Base-by-base conservation (phyloP, 2,113 vertebrate genomes). In the Apodemus speciosus region DNA sequence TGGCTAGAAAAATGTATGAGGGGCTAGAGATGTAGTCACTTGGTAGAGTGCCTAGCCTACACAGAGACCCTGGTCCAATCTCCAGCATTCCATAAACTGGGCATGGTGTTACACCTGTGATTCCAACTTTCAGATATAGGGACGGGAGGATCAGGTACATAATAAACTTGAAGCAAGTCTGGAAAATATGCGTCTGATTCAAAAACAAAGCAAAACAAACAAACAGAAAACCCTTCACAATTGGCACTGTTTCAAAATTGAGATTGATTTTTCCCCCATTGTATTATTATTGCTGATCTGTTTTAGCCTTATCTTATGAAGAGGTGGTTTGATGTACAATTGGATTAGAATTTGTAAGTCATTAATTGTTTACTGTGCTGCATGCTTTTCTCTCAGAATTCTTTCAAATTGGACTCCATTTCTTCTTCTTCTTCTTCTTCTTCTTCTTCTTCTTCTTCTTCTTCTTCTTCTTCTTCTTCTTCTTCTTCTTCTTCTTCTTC, bases 321-420 rank as follows among this genome's bases (percentile, higher is more conserved):
- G 38, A 92, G 58, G 56, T n/a, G 69, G 43, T 90, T 94, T 85
- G 56, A 16, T 89, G 2, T 79, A 81, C 64, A 89, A 56, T 84
- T 89, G 35, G 4, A 56, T 73, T 92, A 56, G 46, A 86, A 88
- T 92, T 77, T 73, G 62, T 86, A 46, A 46, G 1, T 71, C 66
- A 35, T 88, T 95, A 68, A 43, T 23, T 23, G 18, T 95, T 30
- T 85, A 6, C 66, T 77, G 32, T 92, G 69, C 49, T 81, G 9
- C 2, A 62, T 20, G 21, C 62, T 95, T 95, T 89, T 79, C 69
- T 91, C 60, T 27, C 51, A 53, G n/a, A 90, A 21, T 80, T 95
- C 60, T 90, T 95, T 58, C 94, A 90, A 86, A 68, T 73, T n/a
- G n/a, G n/a, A n/a, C n/a, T n/a, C n/a, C n/a, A n/a, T n/a, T n/a